These are phyloP conservation scores for Apocheima hispidaria DNA, from an alignment of 2,888 invertebrate genomes.

Conservation along the genomic window DNA sequence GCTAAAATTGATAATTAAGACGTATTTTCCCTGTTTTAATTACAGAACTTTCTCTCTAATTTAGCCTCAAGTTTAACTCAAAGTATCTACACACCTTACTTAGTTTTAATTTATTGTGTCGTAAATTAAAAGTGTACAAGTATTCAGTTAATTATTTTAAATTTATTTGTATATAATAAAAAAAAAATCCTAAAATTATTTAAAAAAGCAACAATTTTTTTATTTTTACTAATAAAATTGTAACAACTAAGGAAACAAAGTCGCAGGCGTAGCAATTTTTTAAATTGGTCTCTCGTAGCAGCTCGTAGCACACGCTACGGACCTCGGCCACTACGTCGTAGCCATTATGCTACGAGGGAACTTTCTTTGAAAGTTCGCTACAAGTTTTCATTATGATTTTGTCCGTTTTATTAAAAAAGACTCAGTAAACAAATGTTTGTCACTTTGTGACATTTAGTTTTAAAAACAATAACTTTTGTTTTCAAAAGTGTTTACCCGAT, in stretches of 20 bases:
- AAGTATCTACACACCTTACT: constrained; percentile 9
- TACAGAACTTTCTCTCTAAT: constrained; percentile 9
- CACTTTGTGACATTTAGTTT: neutral
- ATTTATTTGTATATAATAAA: neutral
- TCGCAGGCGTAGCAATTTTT: neutral
- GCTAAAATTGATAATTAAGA: constrained; percentile 5
- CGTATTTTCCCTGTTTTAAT: constrained; percentile 10
- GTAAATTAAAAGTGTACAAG: neutral
- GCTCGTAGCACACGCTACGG: constrained; percentile 49
- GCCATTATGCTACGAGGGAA: constrained; percentile 11
- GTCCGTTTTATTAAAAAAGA: neutral
- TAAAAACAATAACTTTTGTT: no score
- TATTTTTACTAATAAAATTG: neutral
- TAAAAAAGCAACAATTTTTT: no score
- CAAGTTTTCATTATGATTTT: constrained; percentile 6
- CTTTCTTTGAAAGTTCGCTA: constrained; percentile 14
- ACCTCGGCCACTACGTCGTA: constrained; percentile 46
- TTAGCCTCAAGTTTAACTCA: neutral
- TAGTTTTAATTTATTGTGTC: no score
- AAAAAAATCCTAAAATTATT: no score
- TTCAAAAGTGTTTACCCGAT: no score
- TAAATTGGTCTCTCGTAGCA: constrained; percentile 1
- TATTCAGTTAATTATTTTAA: no score
- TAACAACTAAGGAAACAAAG: neutral
- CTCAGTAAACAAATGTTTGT: neutral